Evolutionary conservation across 2,888 invertebrate species (phyloP), one percentile per base, ranked within the genome.

Genomic region (Machimus atricapillus): DNA sequence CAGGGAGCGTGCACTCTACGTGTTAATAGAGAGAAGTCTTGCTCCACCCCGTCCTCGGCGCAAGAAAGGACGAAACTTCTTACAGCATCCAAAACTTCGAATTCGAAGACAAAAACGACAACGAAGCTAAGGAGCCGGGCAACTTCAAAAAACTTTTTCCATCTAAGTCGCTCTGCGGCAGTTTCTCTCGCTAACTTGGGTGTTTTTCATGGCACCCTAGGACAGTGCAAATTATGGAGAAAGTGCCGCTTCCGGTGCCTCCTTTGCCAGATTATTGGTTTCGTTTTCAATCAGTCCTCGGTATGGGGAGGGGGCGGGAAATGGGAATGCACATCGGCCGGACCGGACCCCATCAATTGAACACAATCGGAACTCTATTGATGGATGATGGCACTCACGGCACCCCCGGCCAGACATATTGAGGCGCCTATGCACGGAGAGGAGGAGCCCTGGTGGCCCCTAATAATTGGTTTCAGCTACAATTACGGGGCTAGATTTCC

Each of bases 391-490:
- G 23, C 34, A 14, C 40, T 46, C 74, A 6, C 52, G 19, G 27
- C 19, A n/a, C 31, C 3, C 52, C 7, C 46, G 31, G 56, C 6
- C n/a, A 37, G 34, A 40, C 23, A 56, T n/a, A 37, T 52, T 31
- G 31, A 23, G 23, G 16, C 56, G 52, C 58, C 12, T 56, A 81
- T 56, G 58, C 19, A n/a, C 19, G 82, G 58, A 37, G n/a, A 37
- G 34, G n/a, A 27, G 52, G n/a, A n/a, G n/a, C n/a, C 23, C 40
- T 1, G 2, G 3, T 12, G 66, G 27, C 66, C 16, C 16, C 37
- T 76, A 77, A 78, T 85, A 87, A 87, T 85, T 85, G 85, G 83
- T 85, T 85, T 85, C 79, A 81, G 34, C 37, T 87, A 79, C 73
- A 85, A 85, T 87, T 81, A 58, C 79, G 58, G 73, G 56, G 66